Percentiles rank a stretch among this genome's conserved stretches.
These are phyloP conservation scores for Syrista parreyssii DNA, from an alignment of 2,888 invertebrate species.

Conservation along the genomic window DNA sequence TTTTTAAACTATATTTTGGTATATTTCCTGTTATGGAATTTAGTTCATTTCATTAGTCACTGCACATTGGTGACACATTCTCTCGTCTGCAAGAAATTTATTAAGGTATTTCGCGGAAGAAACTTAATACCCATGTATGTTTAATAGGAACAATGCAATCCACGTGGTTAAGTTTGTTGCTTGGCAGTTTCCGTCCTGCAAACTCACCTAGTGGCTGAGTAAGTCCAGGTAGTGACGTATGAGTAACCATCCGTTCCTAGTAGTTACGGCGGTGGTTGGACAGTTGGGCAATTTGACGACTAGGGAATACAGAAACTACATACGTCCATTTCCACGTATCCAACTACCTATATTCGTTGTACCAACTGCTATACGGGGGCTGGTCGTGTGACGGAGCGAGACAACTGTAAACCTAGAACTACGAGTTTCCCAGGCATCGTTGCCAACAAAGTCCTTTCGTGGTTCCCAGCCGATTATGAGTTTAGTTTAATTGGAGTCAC, in stretches of 20 bases:
- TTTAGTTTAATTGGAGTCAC: neutral
- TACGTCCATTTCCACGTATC: neutral
- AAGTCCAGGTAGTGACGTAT: neutral
- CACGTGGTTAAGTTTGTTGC: neutral
- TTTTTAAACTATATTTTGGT: too few species aligned
- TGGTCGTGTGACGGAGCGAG: neutral
- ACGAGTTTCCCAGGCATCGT: neutral
- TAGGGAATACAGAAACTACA: neutral
- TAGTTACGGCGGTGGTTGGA: neutral
- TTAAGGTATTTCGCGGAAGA: neutral
- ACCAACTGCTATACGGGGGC: neutral
- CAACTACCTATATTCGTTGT: neutral
- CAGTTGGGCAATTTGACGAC: neutral
- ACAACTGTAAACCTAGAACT: neutral
- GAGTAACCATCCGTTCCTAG: neutral
- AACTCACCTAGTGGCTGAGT: neutral
- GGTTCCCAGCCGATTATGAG: neutral
- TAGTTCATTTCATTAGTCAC: too few species aligned
- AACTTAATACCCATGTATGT: neutral
- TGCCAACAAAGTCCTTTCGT: neutral
- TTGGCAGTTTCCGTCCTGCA: neutral
- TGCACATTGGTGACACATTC: too few species aligned
- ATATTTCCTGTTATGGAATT: too few species aligned
- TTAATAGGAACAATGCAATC: neutral
- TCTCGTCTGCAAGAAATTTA: too few species aligned